Conservation (phyloP, 2,113 vertebrate species). For the Sphyrna mokarran region DNA sequence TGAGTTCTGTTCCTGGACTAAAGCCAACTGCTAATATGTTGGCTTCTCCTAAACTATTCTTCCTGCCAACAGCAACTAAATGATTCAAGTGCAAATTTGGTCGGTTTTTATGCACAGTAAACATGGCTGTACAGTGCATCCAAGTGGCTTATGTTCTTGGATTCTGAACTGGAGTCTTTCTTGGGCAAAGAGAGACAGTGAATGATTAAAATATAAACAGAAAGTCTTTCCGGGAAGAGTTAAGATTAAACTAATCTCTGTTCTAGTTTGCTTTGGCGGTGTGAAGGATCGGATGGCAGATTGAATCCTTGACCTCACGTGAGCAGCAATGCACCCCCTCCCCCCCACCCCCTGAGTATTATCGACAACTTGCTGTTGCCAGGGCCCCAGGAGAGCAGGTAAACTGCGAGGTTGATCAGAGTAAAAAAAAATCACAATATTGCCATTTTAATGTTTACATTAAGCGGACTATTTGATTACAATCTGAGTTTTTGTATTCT, state of each 20-base stretch:
- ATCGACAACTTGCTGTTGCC: neutral
- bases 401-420: neutral
- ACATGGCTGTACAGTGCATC: neutral
- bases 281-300: neutral
- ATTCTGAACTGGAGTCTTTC: neutral
- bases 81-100: slow-evolving; percentile 3
- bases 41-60: neutral
- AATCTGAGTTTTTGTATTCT: neutral
- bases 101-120: neutral
- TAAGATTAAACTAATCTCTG: neutral
- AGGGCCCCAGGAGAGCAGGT: neutral
- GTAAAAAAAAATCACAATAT: neutral
- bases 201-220: slow-evolving; percentile 2
- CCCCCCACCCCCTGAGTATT: neutral
- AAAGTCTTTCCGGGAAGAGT: slow-evolving; percentile 6
- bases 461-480: neutral
- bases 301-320: slow-evolving; percentile 23
- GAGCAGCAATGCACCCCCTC: neutral
- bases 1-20: neutral
- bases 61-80: neutral
- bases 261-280: neutral
- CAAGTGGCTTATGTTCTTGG: slow-evolving; percentile 5
- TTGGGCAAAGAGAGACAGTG: neutral
- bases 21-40: neutral
- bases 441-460: neutral